These are phyloP conservation scores for Darevskia mixta DNA, from an alignment of 2,797 vertebrate genomes.

Conservation along the genomic window DNA sequence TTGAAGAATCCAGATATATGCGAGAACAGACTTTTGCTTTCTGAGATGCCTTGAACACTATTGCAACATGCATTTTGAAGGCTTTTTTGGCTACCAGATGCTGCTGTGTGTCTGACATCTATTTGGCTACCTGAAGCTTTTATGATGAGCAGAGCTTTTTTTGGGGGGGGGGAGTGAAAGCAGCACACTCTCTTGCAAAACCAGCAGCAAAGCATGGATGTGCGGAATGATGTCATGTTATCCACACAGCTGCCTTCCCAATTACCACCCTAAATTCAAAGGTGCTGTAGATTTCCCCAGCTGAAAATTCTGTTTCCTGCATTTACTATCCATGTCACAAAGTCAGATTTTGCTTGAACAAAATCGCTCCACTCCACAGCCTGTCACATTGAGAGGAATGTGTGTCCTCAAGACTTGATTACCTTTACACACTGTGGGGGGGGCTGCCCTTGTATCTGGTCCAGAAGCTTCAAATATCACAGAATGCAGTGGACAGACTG, in stretches of 20 bases:
- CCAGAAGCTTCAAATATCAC: too few relatives aligned
- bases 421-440: too few relatives aligned
- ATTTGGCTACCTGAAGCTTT: conserved; percentile 48
- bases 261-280: conserved; percentile 8
- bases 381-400: conserved; percentile 49
- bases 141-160: conserved; percentile 43
- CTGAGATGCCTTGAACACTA: conserved; percentile 64
- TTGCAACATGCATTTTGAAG: conserved; percentile 44
- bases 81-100: conserved; percentile 26
- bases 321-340: conserved; percentile 46
- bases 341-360: conserved; percentile 31
- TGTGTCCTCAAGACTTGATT: too few relatives aligned
- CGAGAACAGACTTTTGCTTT: conserved; percentile 58
- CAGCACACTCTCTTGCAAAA: conserved; percentile 40
- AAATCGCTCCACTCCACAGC: conserved; percentile 30
- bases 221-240: background rate
- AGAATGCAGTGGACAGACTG: too few relatives aligned
- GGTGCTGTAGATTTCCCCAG: background rate
- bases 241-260: background rate
- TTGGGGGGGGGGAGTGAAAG: conserved; percentile 30
- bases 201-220: conserved; percentile 47
- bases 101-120: conserved; percentile 52
- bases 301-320: conserved; percentile 16
- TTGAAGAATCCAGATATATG: conserved; percentile 60
- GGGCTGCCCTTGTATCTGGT: too few relatives aligned